Evolutionary conservation across 35 echinoderm and acorn worm species (phyloP).

Genomic region (Apostichopus californicus): DNA sequence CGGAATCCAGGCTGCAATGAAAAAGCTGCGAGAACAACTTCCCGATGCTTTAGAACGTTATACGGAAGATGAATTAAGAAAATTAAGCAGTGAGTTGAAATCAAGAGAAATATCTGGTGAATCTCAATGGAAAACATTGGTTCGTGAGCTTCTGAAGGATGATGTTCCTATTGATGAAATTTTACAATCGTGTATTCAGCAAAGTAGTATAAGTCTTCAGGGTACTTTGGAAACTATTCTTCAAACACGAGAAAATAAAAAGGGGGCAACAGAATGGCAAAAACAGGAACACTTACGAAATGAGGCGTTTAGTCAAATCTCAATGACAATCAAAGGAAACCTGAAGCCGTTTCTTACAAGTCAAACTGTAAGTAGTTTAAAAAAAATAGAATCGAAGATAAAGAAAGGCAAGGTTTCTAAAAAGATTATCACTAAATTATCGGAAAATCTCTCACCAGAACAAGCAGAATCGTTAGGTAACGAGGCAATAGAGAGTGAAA

Average conservation of each 20-base stretch:
- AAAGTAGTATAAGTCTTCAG: not conserved
- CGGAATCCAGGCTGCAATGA: not conserved
- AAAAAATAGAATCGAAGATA: not conserved
- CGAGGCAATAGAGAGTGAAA: not conserved
- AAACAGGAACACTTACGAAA: not conserved
- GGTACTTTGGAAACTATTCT: not conserved
- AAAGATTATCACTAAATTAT: not conserved
- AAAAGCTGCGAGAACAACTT: not conserved
- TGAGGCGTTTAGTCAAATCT: not conserved
- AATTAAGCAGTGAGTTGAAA: not conserved
- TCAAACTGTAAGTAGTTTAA: not conserved
- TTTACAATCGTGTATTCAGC: not conserved
- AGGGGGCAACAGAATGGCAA: not conserved
- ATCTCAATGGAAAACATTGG: not conserved
- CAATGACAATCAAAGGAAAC: not conserved
- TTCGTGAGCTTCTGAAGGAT: not conserved
- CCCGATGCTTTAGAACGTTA: not conserved
- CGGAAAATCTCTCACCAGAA: not conserved
- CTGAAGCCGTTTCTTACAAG: not conserved
- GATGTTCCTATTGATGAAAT: not conserved
- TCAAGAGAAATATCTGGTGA: not conserved
- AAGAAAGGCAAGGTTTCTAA: not conserved
- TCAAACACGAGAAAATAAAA: not conserved
- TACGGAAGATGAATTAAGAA: not conserved
- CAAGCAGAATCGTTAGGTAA: not conserved